phyloP scores from a whole-genome alignment of 1,140 invertebrate genomes.

The Ptiloglossa arizonensis region DNA sequence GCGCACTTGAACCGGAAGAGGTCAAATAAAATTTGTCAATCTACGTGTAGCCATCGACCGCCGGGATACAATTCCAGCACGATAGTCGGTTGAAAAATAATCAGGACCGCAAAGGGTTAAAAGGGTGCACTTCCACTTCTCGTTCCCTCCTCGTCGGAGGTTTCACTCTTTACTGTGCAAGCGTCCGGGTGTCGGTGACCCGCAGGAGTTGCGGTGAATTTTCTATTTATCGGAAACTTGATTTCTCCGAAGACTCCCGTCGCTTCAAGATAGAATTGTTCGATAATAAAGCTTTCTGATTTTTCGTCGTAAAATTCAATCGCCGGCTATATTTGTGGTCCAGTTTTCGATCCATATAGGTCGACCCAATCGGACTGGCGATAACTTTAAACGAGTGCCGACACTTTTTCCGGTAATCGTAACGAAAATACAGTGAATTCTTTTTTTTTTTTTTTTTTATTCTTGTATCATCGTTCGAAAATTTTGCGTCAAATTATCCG shows the following conservation, averaged over 20 bases:
- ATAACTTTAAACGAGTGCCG: not conserved
- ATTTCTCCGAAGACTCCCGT: constrained; percentile 42
- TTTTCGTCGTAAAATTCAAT: constrained; percentile 38
- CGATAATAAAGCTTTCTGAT: constrained; percentile 28
- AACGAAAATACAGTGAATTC: too few relatives aligned
- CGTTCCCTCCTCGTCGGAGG: not conserved
- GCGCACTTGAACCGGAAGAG: not conserved
- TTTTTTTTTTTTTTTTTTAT: too few relatives aligned
- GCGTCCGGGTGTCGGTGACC: constrained; percentile 18
- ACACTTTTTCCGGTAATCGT: too few relatives aligned
- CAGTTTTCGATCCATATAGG: not conserved
- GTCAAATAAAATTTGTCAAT: constrained; percentile 14
- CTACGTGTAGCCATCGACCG: not conserved
- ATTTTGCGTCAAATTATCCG: too few relatives aligned
- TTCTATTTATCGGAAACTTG: constrained; percentile 42
- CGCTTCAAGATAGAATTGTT: constrained; percentile 5
- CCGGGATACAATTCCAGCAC: not conserved
- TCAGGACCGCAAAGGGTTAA: constrained; percentile 1
- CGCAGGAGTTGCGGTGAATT: constrained; percentile 24
- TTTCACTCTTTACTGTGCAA: not conserved
- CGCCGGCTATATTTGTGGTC: not conserved
- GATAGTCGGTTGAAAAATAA: not conserved
- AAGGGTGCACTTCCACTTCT: not conserved
- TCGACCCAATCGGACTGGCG: not conserved
- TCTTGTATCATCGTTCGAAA: too few relatives aligned